phyloP scores from a whole-genome alignment of 2,888 invertebrate species.

The Formica aserva region DNA sequence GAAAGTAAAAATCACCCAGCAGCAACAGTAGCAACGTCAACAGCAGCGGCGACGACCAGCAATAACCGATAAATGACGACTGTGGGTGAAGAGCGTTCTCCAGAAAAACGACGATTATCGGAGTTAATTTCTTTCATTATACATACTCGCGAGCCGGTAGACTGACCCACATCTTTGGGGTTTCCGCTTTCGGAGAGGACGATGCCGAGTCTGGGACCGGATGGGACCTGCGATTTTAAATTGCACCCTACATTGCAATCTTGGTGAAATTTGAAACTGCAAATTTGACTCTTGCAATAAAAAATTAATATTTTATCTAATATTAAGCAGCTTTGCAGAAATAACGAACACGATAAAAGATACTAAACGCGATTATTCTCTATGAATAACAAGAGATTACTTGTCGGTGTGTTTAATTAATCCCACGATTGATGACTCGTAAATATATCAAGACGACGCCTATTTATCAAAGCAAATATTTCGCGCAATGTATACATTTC shows the following conservation, averaged over 20 bases:
- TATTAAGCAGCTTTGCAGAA: neutral
- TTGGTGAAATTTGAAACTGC: neutral
- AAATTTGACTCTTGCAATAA: neutral
- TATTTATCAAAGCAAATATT: neutral
- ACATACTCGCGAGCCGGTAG: conserved; percentile 14
- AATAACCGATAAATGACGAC: conserved; percentile 25
- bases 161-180: conserved; percentile 70
- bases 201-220: neutral
- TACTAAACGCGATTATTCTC: neutral
- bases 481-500: neutral
- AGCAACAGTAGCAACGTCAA: conserved; percentile 21
- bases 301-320: neutral
- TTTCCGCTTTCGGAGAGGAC: conserved; percentile 63
- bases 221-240: conserved; percentile 25
- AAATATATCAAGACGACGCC: neutral
- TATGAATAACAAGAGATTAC: neutral
- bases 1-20: conserved; percentile 71
- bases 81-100: conserved; percentile 63
- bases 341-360: neutral
- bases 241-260: conserved; percentile 34
- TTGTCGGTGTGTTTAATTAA: neutral
- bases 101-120: conserved; percentile 62
- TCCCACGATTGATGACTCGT: neutral
- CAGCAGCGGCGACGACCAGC: neutral
- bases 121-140: conserved; percentile 69